Conservation (phyloP, 1,140 invertebrate genomes). For the Apis laboriosa region DNA sequence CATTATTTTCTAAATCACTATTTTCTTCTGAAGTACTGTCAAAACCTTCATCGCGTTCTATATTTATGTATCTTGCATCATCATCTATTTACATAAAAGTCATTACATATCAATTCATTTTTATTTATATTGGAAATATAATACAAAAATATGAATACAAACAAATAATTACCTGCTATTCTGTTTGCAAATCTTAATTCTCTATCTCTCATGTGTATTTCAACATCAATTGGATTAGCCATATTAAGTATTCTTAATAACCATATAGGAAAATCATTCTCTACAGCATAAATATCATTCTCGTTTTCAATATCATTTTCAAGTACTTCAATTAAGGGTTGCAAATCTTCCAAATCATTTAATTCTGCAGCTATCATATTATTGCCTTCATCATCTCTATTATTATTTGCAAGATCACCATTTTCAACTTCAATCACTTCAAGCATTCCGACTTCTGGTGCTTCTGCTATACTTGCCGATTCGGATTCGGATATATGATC, state of each 20-base stretch:
- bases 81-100: slow-evolving; percentile 40
- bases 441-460: slow-evolving; percentile 58
- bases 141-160: neutral
- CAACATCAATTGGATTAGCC: slow-evolving; percentile 53
- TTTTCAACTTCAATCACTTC: slow-evolving; percentile 79
- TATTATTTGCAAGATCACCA: slow-evolving; percentile 82
- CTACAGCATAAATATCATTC: slow-evolving; percentile 74
- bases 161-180: slow-evolving; percentile 35
- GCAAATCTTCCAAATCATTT: slow-evolving; percentile 64
- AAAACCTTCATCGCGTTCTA: slow-evolving; percentile 66
- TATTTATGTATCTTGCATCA: slow-evolving; percentile 16
- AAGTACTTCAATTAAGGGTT: slow-evolving; percentile 66
- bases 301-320: slow-evolving; percentile 75
- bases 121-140: neutral
- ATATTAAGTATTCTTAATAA: slow-evolving; percentile 71
- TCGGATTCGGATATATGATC: slow-evolving; percentile 68
- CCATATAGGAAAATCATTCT: slow-evolving; percentile 73
- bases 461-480: slow-evolving; percentile 66
- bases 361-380: slow-evolving; percentile 74
- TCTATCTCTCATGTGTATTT: slow-evolving; percentile 34
- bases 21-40: slow-evolving; percentile 61
- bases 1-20: slow-evolving; percentile 47
- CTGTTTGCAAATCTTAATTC: slow-evolving; percentile 13
- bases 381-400: slow-evolving; percentile 82
- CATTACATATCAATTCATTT: slow-evolving; percentile 9